phyloP scores from a whole-genome alignment of 2,888 invertebrate genomes.

The Epistrophe grossulariae region DNA sequence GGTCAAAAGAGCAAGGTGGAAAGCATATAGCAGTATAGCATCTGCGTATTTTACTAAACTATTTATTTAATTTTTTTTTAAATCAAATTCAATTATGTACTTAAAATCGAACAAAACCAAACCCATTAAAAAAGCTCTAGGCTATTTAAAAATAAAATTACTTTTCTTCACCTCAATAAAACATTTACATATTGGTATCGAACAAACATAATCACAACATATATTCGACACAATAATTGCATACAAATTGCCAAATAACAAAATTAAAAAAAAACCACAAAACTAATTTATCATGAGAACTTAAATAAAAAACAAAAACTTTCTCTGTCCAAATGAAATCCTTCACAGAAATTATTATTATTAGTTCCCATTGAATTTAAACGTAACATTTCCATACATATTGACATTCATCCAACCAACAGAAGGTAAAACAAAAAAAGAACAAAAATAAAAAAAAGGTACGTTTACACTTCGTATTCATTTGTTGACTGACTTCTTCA shows the following conservation, averaged over 20 bases:
- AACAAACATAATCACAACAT: constrained; percentile 7
- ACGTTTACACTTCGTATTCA: not conserved
- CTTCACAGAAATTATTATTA: constrained; percentile 5
- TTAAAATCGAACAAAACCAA: too few species aligned
- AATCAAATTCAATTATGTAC: too few species aligned
- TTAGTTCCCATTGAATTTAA: constrained; percentile 18
- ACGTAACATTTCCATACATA: not conserved
- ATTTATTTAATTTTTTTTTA: too few species aligned
- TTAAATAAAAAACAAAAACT: not conserved
- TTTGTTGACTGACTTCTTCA: constrained; percentile 4
- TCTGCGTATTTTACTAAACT: too few species aligned
- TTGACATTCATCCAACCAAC: constrained; percentile 4
- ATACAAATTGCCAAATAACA: not conserved
- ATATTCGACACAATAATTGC: constrained; percentile 25
- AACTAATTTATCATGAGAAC: not conserved
- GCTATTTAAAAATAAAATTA: not conserved
- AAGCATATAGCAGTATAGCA: too few species aligned
- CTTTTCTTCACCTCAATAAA: not conserved
- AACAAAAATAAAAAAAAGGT: constrained; percentile 3
- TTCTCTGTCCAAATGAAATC: constrained; percentile 3
- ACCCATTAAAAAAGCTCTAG: not conserved
- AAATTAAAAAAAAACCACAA: constrained; percentile 1
- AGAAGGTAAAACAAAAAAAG: not conserved
- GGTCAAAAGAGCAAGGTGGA: too few species aligned
- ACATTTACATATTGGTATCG: not conserved